phyloP scores from a whole-genome alignment of 2,888 invertebrate species.

The Brenthis ino region DNA sequence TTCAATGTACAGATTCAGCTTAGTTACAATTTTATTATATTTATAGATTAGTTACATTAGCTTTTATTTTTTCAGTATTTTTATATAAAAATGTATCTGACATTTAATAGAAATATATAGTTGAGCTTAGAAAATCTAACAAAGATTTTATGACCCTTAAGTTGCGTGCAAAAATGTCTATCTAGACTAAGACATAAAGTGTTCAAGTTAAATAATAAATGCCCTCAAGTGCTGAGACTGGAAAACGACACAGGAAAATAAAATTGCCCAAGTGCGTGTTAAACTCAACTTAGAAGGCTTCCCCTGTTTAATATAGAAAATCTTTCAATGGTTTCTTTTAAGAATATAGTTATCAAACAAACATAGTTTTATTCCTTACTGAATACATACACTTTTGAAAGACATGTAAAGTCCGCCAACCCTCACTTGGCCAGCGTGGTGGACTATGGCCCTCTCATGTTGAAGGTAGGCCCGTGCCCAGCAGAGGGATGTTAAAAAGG shows the following conservation, averaged over 20 bases:
- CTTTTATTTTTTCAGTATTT: too few relatives aligned
- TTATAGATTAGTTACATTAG: too few relatives aligned
- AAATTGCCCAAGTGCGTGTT: constrained; percentile 28
- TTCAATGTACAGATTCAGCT: too few relatives aligned
- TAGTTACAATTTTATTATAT: too few relatives aligned
- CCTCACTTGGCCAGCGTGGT: too few relatives aligned
- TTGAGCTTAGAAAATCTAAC: neutral
- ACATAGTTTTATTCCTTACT: neutral
- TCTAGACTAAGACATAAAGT: constrained; percentile 1
- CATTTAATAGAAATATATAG: too few relatives aligned
- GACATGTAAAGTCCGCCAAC: too few relatives aligned
- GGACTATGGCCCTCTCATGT: too few relatives aligned
- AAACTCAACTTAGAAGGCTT: constrained; percentile 23
- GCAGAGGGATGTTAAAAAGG: too few relatives aligned
- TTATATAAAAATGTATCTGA: too few relatives aligned
- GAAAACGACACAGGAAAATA: constrained; percentile 15
- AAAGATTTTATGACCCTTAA: constrained; percentile 8
- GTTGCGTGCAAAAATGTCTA: constrained; percentile 17
- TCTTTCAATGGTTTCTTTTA: constrained; percentile 18
- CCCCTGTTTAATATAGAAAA: constrained; percentile 19
- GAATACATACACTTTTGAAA: neutral
- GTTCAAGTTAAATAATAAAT: constrained; percentile 29
- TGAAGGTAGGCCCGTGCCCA: too few relatives aligned
- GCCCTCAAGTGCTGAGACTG: neutral
- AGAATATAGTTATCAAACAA: constrained; percentile 1